These are phyloP conservation scores for Limnephilus lunatus DNA, from an alignment of 2,888 invertebrate genomes.

Conservation along the genomic window DNA sequence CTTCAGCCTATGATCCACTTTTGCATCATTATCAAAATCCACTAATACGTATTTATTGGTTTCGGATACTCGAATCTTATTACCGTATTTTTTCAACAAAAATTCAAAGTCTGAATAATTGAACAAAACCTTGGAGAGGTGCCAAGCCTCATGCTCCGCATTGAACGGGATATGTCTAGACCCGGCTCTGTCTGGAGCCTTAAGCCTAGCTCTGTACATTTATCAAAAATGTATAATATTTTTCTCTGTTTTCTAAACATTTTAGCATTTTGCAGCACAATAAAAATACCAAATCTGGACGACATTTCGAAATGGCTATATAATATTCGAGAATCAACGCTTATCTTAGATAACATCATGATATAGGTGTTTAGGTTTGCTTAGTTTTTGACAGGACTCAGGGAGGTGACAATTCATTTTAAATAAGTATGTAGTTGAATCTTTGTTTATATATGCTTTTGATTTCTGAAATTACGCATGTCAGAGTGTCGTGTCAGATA, in stretches of 20 bases:
- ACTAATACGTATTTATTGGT: background rate
- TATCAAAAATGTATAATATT: background rate
- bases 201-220: background rate
- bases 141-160: constrained; percentile 3
- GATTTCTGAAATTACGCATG: background rate
- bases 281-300: background rate
- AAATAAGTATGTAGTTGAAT: background rate
- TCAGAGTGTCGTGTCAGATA: constrained; percentile 17
- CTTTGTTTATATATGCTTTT: background rate
- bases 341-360: background rate
- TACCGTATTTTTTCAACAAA: background rate
- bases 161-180: constrained; percentile 16
- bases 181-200: constrained; percentile 6
- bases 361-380: background rate
- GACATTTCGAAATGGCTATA: background rate
- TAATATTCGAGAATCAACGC: background rate
- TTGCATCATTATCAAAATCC: background rate
- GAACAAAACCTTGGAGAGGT: background rate
- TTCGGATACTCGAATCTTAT: background rate
- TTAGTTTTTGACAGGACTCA: background rate
- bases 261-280: background rate
- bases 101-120: background rate
- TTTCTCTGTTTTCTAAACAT: background rate
- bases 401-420: background rate
- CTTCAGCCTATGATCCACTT: background rate